A percentile compares a stretch with the other conserved stretches of the same genome.
These are phyloP conservation scores for Norana najaformis DNA, from an alignment of 2,888 invertebrate genomes.

Conservation along the genomic window DNA sequence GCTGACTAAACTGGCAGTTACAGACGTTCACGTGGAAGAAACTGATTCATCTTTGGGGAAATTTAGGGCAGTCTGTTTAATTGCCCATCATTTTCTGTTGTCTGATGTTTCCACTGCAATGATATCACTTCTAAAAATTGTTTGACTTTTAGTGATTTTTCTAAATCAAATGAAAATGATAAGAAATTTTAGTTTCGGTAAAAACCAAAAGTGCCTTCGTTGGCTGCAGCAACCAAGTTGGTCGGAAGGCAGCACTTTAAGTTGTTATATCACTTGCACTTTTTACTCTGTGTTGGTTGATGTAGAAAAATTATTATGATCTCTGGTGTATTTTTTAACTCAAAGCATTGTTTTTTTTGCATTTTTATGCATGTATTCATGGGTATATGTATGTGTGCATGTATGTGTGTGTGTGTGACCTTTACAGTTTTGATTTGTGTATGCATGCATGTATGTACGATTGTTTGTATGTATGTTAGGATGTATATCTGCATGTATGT, in stretches of 20 bases:
- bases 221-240: background rate
- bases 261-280: background rate
- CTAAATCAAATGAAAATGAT: background rate
- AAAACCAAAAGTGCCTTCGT: background rate
- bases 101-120: background rate
- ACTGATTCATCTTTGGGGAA: background rate
- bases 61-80: background rate
- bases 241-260: background rate
- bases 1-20: background rate
- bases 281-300: background rate
- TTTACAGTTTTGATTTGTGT: too few species aligned
- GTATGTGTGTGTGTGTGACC: too few species aligned
- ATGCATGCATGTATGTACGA: too few species aligned
- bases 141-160: background rate
- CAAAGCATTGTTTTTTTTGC: too few species aligned
- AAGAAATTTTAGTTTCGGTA: background rate
- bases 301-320: background rate
- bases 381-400: too few species aligned
- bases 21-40: background rate
- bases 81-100: background rate
- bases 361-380: too few species aligned
- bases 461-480: too few species aligned
- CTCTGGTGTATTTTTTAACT: too few species aligned
- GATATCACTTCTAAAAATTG: background rate
- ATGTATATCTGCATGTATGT: too few species aligned